Conservation (phyloP, 2,113 vertebrate genomes). For the Pristiophorus japonicus region DNA sequence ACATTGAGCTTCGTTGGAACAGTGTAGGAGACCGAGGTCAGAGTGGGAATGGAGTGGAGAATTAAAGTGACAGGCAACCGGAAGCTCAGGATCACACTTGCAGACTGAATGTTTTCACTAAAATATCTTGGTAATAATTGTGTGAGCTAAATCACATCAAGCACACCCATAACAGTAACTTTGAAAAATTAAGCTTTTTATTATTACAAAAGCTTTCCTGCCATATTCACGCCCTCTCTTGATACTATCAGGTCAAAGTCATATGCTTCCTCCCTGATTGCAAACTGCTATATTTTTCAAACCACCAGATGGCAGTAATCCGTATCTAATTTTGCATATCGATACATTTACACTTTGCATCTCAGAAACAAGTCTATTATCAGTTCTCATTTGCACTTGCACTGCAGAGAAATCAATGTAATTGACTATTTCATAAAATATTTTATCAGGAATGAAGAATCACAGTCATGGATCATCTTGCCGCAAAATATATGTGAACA, state of each 20-base stretch:
- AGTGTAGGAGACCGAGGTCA: too few relatives aligned
- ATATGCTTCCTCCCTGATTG: background rate
- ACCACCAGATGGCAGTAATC: constrained; percentile 4
- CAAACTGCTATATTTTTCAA: background rate
- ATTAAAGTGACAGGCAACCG: too few relatives aligned
- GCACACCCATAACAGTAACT: background rate
- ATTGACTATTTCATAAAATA: too few relatives aligned
- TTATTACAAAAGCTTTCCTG: background rate
- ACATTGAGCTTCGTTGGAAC: too few relatives aligned
- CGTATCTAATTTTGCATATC: background rate
- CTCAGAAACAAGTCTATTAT: background rate
- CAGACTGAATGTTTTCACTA: background rate
- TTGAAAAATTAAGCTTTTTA: background rate
- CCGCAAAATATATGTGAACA: background rate
- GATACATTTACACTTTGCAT: background rate
- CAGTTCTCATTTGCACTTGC: background rate
- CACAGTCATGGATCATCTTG: background rate
- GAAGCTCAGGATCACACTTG: too few relatives aligned
- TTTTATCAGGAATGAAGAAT: too few relatives aligned
- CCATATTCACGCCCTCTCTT: background rate
- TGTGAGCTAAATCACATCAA: background rate
- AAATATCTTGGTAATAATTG: background rate
- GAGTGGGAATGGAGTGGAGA: too few relatives aligned
- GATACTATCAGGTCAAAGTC: background rate
- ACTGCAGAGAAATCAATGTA: background rate